A percentile compares a stretch with the other conserved stretches of the same genome.
Evolutionary conservation across 2,797 vertebrate genomes (phyloP).

Genomic region (Nothura maculosa): DNA sequence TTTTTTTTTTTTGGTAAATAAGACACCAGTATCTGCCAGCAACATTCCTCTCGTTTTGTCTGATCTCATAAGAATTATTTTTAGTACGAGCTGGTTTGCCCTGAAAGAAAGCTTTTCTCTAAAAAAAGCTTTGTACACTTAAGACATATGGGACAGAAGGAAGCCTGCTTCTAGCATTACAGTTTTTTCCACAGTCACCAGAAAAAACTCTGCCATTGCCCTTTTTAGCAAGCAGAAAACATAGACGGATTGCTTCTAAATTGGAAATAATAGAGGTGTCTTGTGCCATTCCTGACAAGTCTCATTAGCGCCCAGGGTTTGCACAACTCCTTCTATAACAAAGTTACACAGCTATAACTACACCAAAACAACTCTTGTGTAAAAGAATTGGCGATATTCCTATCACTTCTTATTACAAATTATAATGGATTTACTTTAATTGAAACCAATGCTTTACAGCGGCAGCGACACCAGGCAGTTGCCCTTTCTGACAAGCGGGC

Average conservation of each 20-base stretch:
- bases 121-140: conserved; percentile 67
- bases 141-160: conserved; percentile 59
- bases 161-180: conserved; percentile 38
- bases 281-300: conserved; percentile 33
- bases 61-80: conserved; percentile 72
- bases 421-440: background rate
- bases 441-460: background rate
- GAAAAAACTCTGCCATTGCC: conserved; percentile 44
- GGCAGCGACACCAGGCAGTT: background rate
- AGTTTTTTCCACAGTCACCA: conserved; percentile 35
- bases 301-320: conserved; percentile 23
- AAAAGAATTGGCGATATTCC: conserved; percentile 30
- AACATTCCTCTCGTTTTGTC: conserved; percentile 59
- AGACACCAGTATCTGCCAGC: conserved; percentile 48
- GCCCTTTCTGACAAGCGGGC: conserved; percentile 14
- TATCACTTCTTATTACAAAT: conserved; percentile 19
- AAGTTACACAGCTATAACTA: conserved; percentile 35
- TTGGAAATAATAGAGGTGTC: conserved; percentile 23
- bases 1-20: conserved; percentile 27
- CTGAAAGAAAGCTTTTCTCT: conserved; percentile 70
- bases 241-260: conserved; percentile 31
- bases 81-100: conserved; percentile 68
- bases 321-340: conserved; percentile 1
- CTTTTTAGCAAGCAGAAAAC: conserved; percentile 56
- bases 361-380: background rate